Base-by-base conservation (phyloP, 2,113 vertebrate species). In the Aplodontia rufa region DNA sequence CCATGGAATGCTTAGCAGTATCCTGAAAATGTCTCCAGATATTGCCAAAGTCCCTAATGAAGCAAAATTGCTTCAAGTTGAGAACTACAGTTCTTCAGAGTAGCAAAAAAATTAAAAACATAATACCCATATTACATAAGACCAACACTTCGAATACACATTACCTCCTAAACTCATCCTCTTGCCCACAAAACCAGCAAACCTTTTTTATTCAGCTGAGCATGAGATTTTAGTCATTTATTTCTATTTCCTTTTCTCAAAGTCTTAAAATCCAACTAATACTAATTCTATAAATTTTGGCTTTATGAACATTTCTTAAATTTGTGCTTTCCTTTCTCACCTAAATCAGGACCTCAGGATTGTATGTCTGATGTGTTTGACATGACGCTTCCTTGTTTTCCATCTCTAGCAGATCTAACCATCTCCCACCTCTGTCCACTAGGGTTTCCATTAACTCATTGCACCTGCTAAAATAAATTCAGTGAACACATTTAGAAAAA, bases 101-200 rank as follows among this genome's bases (percentile, higher is more conserved):
- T 55, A 90, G 93, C 24, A 58, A 95, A 75, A 58, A 24, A 87
- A 91, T 32, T 66, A 92, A 91, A 86, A 42, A n/a, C 13, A 14
- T 40, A 72, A 24, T 49, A 76, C 30, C 35, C 22, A 66, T 7
- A n/a, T 13, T 90, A 76, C 14, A n/a, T 32, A 88, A 14, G 66
- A 55, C 24, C 53, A 58, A 37, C n/a, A 95, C 11, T 26, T 79
- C 51, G 78, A 45, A 45, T 40, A 47, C 6, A 91, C 3, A 53
- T 47, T 14, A 80, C 66, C 47, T 58, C 32, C 72, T 62, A 94
- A 58, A 74, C 32, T 84, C 49, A 92, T n/a, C 19, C 60, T 87
- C 40, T 35, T 82, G 32, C 37, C 60, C 24, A 47, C 6, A 76
- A 94, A 92, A 68, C 37, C 14, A 89, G 51, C 45, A 68, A 81